Percentiles rank a stretch among this genome's conserved stretches.
These are phyloP conservation scores for Eumacrocentrus americanus DNA, from an alignment of 2,888 invertebrate genomes.

Conservation along the genomic window DNA sequence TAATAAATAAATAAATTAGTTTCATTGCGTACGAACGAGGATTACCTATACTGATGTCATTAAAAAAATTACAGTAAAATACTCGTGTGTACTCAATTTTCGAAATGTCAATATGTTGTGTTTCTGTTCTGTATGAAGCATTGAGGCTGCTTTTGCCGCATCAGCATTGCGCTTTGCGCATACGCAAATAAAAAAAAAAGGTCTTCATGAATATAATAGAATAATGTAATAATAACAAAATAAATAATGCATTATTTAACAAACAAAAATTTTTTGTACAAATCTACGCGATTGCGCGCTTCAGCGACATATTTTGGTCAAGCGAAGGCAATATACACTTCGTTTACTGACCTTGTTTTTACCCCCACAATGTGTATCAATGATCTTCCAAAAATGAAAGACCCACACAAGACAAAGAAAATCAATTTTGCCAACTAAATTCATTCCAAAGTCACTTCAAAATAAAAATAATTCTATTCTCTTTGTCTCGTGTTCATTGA, in stretches of 20 bases:
- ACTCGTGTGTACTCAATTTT: slow-evolving; percentile 8
- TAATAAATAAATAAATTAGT: slow-evolving; percentile 6
- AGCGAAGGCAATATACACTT: slow-evolving; percentile 31
- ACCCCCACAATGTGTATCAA: not conserved
- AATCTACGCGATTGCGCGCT: slow-evolving; percentile 10
- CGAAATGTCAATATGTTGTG: slow-evolving; percentile 11
- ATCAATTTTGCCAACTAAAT: not conserved
- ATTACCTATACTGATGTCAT: slow-evolving; percentile 20
- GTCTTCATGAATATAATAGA: slow-evolving; percentile 7
- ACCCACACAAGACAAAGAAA: not conserved
- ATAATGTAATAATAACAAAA: slow-evolving; percentile 4
- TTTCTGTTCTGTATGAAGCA: slow-evolving; percentile 17
- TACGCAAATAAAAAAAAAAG: slow-evolving; percentile 7
- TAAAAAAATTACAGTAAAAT: not conserved
- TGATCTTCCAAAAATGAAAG: slow-evolving; percentile 6
- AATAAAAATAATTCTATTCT: no score
- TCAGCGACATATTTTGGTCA: slow-evolving; percentile 20
- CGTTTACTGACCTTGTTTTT: slow-evolving; percentile 29
- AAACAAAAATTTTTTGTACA: slow-evolving; percentile 1
- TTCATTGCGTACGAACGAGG: slow-evolving; percentile 24
- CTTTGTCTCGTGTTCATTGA: not conserved
- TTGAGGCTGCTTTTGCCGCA: slow-evolving; percentile 24
- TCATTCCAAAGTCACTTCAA: no score
- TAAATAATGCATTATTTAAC: no score
- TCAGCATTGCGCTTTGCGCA: slow-evolving; percentile 15